Evolutionary conservation across 2,113 vertebrate species (phyloP).

Genomic region (Grus americana): DNA sequence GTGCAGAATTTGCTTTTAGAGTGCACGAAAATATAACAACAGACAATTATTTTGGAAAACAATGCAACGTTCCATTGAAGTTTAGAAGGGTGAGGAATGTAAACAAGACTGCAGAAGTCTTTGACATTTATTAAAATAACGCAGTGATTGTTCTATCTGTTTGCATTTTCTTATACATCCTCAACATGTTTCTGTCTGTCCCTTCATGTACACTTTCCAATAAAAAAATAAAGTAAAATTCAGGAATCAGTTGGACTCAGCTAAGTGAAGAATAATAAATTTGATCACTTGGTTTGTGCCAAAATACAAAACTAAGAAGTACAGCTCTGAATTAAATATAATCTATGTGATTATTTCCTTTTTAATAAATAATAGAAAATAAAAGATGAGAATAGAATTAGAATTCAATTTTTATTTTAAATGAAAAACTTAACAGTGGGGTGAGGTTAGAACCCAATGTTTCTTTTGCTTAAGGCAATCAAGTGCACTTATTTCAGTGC

Average conservation of each 20-base stretch:
- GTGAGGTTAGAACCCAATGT: slow-evolving; percentile 43
- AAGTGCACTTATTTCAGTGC: slow-evolving; percentile 51
- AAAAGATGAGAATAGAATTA: slow-evolving; percentile 21
- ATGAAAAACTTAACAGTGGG: not conserved
- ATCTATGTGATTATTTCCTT: not conserved
- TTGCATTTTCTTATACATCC: slow-evolving; percentile 45
- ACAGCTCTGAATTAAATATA: slow-evolving; percentile 50
- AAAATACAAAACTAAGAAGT: slow-evolving; percentile 37
- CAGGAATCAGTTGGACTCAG: slow-evolving; percentile 30
- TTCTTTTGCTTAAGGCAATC: slow-evolving; percentile 65
- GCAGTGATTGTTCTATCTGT: slow-evolving; percentile 56
- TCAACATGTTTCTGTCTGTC: slow-evolving; percentile 42
- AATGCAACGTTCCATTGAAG: not conserved
- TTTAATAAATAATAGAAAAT: slow-evolving; percentile 52
- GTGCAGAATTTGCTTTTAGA: not conserved
- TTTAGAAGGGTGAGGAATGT: slow-evolving; percentile 45
- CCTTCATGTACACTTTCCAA: slow-evolving; percentile 15
- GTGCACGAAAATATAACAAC: not conserved
- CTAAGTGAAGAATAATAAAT: slow-evolving; percentile 45
- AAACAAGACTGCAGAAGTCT: slow-evolving; percentile 31
- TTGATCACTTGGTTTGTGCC: slow-evolving; percentile 28
- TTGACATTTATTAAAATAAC: slow-evolving; percentile 28
- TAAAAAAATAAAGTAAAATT: not conserved
- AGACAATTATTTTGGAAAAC: not conserved
- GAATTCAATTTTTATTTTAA: not conserved